phyloP scores from a whole-genome alignment of 2,113 vertebrate species.

The Myiagra hebetior region DNA sequence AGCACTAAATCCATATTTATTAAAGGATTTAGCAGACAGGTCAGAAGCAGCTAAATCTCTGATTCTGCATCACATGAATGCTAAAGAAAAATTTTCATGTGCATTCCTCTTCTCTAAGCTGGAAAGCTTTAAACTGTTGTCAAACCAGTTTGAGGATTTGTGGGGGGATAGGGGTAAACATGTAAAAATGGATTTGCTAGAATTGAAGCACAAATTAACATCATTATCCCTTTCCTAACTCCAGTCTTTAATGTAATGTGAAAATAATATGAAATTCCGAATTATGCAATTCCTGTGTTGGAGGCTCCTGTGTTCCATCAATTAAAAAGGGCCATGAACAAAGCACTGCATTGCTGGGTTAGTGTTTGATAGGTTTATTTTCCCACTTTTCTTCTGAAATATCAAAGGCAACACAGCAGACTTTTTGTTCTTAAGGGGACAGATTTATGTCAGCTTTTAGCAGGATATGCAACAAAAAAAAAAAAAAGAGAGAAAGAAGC shows the following conservation, averaged over 20 bases:
- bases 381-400: neutral
- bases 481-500: neutral
- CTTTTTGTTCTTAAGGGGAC: neutral
- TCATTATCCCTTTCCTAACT: conserved; percentile 15
- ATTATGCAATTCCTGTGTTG: neutral
- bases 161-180: neutral
- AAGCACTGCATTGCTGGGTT: neutral
- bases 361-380: neutral
- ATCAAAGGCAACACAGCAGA: neutral
- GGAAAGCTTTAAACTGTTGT: neutral
- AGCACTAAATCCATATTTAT: conserved; percentile 54
- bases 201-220: conserved; percentile 33
- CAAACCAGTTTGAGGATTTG: conserved; percentile 21
- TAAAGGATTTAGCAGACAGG: conserved; percentile 47
- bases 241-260: conserved; percentile 18
- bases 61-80: conserved; percentile 32
- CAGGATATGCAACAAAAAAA: neutral
- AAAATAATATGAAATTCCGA: neutral
- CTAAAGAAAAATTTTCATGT: conserved; percentile 2
- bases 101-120: neutral
- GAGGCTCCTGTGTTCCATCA: neutral
- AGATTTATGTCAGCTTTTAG: neutral
- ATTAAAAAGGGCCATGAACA: neutral
- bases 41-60: conserved; percentile 11
- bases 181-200: conserved; percentile 15